phyloP scores from a whole-genome alignment of 2,888 invertebrate species.

The Limenitis camilla region DNA sequence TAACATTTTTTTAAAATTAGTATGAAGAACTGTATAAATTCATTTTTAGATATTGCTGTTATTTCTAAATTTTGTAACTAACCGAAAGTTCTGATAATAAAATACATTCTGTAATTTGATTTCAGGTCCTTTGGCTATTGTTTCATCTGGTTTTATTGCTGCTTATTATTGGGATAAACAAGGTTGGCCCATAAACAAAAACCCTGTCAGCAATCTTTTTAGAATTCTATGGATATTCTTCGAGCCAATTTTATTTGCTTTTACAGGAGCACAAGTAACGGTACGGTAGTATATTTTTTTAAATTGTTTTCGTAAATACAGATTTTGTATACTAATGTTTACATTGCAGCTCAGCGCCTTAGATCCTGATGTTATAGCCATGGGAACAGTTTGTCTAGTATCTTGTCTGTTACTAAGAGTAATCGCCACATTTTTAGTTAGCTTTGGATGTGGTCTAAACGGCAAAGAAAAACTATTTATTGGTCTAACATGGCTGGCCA shows the following conservation, averaged over 20 bases:
- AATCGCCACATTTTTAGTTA: constrained; percentile 74
- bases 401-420: constrained; percentile 76
- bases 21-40: too few relatives aligned
- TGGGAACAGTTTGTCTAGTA: constrained; percentile 78
- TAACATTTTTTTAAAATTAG: background rate
- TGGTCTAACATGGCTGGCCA: constrained; percentile 88
- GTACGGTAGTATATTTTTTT: too few relatives aligned
- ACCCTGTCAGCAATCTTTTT: constrained; percentile 83
- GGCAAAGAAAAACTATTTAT: constrained; percentile 88
- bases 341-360: constrained; percentile 66
- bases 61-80: background rate
- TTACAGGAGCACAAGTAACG: constrained; percentile 89
- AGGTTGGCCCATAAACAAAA: constrained; percentile 83
- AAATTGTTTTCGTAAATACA: too few relatives aligned
- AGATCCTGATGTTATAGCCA: constrained; percentile 76
- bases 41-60: too few relatives aligned
- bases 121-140: constrained; percentile 80
- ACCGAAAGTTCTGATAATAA: background rate
- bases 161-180: constrained; percentile 81
- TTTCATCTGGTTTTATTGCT: constrained; percentile 82
- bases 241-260: constrained; percentile 90
- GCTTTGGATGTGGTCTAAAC: constrained; percentile 82
- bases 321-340: background rate
- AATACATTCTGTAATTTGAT: background rate
- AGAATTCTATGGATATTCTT: constrained; percentile 90